A percentile compares a stretch with the other conserved stretches of the same genome.
Evolutionary conservation across 1,140 invertebrate species (phyloP).

Genomic region (Tribolium castaneum): DNA sequence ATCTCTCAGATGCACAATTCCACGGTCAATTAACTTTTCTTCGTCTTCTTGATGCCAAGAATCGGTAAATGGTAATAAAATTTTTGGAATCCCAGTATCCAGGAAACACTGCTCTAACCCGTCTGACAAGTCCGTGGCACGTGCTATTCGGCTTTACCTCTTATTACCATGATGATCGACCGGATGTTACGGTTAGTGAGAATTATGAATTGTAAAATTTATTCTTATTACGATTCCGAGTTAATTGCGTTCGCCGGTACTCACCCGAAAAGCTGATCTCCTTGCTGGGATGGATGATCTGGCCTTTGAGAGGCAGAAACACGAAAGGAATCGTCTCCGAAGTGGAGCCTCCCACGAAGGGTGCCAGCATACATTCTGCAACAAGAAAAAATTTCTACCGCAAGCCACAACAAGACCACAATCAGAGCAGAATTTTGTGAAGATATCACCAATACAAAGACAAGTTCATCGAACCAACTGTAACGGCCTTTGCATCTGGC

Average conservation of each 20-base stretch:
- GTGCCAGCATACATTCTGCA: constrained; percentile 84
- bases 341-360: constrained; percentile 80
- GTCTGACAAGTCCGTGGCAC: constrained; percentile 1
- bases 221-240: constrained; percentile 39
- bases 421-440: background rate
- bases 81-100: no score
- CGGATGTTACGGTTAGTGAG: constrained; percentile 54
- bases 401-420: background rate
- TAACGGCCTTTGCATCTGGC: constrained; percentile 28
- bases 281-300: constrained; percentile 87
- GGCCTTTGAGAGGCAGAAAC: constrained; percentile 83
- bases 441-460: background rate
- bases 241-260: constrained; percentile 51
- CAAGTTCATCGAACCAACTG: constrained; percentile 17
- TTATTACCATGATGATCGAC: constrained; percentile 43
- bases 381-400: constrained; percentile 60
- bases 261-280: constrained; percentile 86
- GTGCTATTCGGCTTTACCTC: background rate
- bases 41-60: background rate
- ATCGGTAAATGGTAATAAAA: background rate
- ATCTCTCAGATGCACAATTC: background rate
- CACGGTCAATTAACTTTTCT: background rate
- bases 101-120: no score
- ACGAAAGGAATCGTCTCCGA: constrained; percentile 86
- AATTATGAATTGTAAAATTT: constrained; percentile 60